Base-by-base conservation (phyloP, 1,140 invertebrate genomes). In the Bombus superbus region DNA sequence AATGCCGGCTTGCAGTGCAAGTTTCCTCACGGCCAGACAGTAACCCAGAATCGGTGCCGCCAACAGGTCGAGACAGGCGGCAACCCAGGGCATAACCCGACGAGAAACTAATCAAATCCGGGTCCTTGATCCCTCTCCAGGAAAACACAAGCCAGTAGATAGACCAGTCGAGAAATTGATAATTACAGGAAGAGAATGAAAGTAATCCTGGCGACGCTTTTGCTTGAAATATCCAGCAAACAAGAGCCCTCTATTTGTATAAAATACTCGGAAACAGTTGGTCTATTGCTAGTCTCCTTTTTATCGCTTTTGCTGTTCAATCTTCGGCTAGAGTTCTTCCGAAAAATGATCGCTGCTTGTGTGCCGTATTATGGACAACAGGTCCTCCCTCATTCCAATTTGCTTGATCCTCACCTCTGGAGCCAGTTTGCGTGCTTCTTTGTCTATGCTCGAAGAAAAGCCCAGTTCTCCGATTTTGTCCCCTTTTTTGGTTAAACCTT, bases 301-400 rank as follows among this genome's bases (percentile, higher is more conserved):
- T 42, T 47, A 6, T 62, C 57, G 28, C 59, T n/a, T 77, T 76
- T 62, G 57, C 68, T 66, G 76, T 69, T 25, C 32, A 83, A 71
- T 53, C 44, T 68, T 86, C 79, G 89, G 94, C 93, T 94, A 95
- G 89, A 95, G 94, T 91, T 94, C 92, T 95, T 95, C 95, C 89
- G 95, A 95, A 91, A 95, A 95, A 81, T 95, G 95, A 71, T 95
- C 95, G 85, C 95, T 95, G 86, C 94, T 95, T 35, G 95, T 95
- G 91, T 95, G 95, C 77, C 95, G 91, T 91, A 95, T 95, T 83
- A 95, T 95, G n/a, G 94, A 95, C 81, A 94, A 88, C 74, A 95
- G 89, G 76, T 95, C 95, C 93, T 95, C 94, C 95, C 95, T 95
- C 95, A 95, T 95, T 94, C 95, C 95, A 95, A 95, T 95, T 93